Conservation (phyloP, 2,888 invertebrate genomes). For the Melipona beecheii region DNA sequence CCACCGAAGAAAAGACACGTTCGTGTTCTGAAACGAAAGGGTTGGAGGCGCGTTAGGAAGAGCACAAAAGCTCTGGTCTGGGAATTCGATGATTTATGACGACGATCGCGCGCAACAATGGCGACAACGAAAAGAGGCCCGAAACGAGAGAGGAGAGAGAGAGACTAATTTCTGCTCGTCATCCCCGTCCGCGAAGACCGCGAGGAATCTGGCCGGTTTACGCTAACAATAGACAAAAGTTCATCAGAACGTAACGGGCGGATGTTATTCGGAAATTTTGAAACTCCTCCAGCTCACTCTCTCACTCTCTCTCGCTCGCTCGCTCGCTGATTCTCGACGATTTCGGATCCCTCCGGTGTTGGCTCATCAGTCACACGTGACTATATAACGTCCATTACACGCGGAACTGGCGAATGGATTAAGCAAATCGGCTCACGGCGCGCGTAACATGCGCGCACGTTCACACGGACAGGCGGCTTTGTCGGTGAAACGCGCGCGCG, state of each 20-base stretch:
- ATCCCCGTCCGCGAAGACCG: constrained; percentile 21
- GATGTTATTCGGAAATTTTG: constrained; percentile 43
- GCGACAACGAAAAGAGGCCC: constrained; percentile 14
- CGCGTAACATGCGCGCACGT: constrained; percentile 42
- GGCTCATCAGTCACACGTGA: constrained; percentile 67
- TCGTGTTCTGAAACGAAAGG: too few relatives aligned
- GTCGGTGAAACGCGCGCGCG: background rate
- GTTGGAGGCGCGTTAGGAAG: background rate
- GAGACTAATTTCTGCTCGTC: constrained; percentile 41
- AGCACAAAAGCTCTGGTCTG: background rate
- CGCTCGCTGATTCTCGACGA: constrained; percentile 27
- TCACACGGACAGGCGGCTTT: background rate
- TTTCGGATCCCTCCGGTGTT: constrained; percentile 44
- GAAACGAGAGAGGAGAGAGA: background rate
- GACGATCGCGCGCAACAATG: constrained; percentile 27
- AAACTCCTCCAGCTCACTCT: constrained; percentile 44
- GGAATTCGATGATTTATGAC: constrained; percentile 48
- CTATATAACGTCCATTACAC: constrained; percentile 66
- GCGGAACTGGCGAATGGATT: constrained; percentile 65
- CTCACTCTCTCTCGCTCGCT: too few relatives aligned
- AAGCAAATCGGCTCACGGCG: constrained; percentile 66
- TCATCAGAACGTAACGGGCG: constrained; percentile 18
- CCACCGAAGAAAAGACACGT: too few relatives aligned
- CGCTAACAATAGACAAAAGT: constrained; percentile 55
- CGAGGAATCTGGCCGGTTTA: constrained; percentile 42